Percentiles rank a stretch among this genome's conserved stretches.
phyloP scores from a whole-genome alignment of 2,888 invertebrate species.

The Stramonita haemastoma region DNA sequence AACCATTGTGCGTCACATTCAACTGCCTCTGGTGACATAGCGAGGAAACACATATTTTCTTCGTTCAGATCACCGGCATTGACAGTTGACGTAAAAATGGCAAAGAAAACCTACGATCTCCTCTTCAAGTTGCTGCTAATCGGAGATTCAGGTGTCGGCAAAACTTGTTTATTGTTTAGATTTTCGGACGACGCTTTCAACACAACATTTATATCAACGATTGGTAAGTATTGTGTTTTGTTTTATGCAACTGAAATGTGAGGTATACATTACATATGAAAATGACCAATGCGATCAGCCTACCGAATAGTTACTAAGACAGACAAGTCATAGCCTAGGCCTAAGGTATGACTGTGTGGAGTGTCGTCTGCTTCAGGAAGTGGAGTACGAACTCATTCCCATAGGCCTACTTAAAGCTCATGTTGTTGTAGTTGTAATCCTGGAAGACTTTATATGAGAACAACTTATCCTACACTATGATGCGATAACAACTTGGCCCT shows the following conservation, averaged over 20 bases:
- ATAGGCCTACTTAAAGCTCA: not conserved
- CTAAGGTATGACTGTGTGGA: not conserved
- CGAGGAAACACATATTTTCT: not conserved
- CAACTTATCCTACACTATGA: no score
- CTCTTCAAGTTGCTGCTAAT: slow-evolving; percentile 82
- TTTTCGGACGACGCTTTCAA: slow-evolving; percentile 82
- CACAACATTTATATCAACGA: slow-evolving; percentile 81
- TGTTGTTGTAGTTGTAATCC: no score
- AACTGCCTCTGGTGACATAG: slow-evolving; percentile 17
- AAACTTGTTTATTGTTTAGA: slow-evolving; percentile 81
- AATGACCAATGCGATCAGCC: no score
- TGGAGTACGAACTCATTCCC: not conserved
- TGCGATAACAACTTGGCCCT: no score
- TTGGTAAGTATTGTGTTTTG: slow-evolving; percentile 75
- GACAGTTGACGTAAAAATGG: slow-evolving; percentile 74
- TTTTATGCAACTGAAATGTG: slow-evolving; percentile 31
- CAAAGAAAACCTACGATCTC: slow-evolving; percentile 81
- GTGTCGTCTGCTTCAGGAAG: not conserved
- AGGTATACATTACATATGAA: no score
- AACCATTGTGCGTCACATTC: not conserved
- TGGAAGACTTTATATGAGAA: no score
- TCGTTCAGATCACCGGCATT: slow-evolving; percentile 14
- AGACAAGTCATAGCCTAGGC: no score
- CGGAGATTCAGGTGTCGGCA: slow-evolving; percentile 82
- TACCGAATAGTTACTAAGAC: no score